Evolutionary conservation across 2,888 invertebrate species (phyloP), one percentile per base, ranked within the genome.

Genomic region (Liodrosophila aerea): DNA sequence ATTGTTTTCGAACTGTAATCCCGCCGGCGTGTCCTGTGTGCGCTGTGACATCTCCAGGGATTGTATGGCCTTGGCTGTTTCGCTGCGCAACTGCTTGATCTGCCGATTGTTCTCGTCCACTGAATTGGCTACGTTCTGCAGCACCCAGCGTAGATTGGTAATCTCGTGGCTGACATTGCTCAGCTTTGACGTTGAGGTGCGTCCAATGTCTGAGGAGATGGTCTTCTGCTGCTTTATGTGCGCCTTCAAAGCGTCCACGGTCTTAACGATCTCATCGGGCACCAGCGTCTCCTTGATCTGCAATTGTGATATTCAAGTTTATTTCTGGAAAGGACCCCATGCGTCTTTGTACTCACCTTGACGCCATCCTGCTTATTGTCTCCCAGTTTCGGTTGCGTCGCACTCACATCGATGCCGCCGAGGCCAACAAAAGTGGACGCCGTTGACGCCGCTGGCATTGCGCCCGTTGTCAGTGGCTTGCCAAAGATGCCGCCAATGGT

Each of bases 181-280:
- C 1, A 90, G 64, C 61, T 90, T 90, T 9, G 89, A 86, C 0
- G 88, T 91, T 0, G 93, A 92, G 0, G 92, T 93, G 51, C 95
- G 91, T 78, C 96, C 94, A 40, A 97, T 94, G 83, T 96, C 96
- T 0, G 96, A 96, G 62, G 95, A 94, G 30, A 94, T 91, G 0
- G 92, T 91, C 89, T 97, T 97, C 87, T 97, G 96, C 57, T 94
- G 94, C 90, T 97, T 97, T 0, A 97, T 95, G 88, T 95, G 94
- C 56, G 93, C 93, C 91, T 96, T 96, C 85, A 97, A 95, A 1
- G 92, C 91, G 57, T 96, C 95, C 18, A 97, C 94, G 0, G 94
- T 93, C 69, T 94, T 93, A 16, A 92, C 91, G 46, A 97, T 93
- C 90, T 95, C 95, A 77, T 94, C 94, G 0, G 96, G 96, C 56